A percentile compares a stretch with the other conserved stretches of the same genome.
Evolutionary conservation across 2,113 vertebrate species (phyloP).

Genomic region (Rhinichthys klamathensis): DNA sequence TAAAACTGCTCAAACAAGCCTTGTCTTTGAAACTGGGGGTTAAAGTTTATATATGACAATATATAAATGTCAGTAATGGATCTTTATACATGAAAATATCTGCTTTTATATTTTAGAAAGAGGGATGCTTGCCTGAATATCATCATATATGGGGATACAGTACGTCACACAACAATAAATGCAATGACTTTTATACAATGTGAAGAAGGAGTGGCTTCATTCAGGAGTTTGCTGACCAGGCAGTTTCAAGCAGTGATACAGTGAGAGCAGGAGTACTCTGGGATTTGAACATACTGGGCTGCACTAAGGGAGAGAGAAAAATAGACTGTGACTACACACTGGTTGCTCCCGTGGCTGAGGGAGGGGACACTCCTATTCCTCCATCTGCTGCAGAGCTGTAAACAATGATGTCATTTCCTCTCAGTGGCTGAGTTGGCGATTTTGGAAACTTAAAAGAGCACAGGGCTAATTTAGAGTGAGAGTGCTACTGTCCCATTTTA

Average conservation of each 20-base stretch:
- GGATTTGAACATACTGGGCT: background rate
- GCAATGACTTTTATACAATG: background rate
- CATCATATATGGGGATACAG: background rate
- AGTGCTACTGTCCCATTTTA: background rate
- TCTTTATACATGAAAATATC: background rate
- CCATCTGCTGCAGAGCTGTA: slow-evolving; percentile 56
- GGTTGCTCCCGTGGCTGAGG: slow-evolving; percentile 46
- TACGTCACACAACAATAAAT: background rate
- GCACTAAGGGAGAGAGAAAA: background rate
- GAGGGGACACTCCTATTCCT: slow-evolving; percentile 50
- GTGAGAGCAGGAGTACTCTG: background rate
- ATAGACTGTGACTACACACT: slow-evolving; percentile 29
- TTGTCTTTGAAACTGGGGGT: no score
- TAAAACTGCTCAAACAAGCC: no score
- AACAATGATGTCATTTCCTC: slow-evolving; percentile 64
- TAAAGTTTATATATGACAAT: background rate
- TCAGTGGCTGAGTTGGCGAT: slow-evolving; percentile 54
- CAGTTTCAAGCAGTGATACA: background rate
- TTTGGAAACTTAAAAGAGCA: slow-evolving; percentile 44
- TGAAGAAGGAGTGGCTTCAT: background rate
- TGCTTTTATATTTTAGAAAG: background rate
- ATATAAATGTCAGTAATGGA: background rate
- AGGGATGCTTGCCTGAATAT: background rate
- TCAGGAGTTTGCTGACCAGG: slow-evolving; percentile 37
- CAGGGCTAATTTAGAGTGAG: slow-evolving; percentile 46